A percentile compares a stretch with the other conserved stretches of the same genome.
phyloP scores from a whole-genome alignment of 2,113 vertebrate genomes.

The Calonectris borealis region DNA sequence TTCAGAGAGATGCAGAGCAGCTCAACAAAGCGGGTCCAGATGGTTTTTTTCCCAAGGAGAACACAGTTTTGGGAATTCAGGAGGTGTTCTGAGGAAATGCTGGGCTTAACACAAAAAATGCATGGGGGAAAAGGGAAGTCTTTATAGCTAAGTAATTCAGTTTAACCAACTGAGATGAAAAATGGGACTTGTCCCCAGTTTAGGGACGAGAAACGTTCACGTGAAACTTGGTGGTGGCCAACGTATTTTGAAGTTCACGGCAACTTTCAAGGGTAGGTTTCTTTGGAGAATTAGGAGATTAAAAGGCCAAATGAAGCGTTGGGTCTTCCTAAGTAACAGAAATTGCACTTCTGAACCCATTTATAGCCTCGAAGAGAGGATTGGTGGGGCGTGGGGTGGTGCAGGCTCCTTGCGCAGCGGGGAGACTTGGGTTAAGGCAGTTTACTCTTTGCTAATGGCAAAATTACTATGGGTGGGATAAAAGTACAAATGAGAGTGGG shows the following conservation, averaged over 20 bases:
- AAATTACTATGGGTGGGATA: fast-evolving
- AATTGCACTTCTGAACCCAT: background rate
- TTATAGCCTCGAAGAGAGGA: fast-evolving
- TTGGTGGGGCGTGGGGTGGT: background rate
- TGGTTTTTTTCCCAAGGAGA: background rate
- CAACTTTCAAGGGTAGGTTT: background rate
- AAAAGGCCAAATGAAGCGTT: background rate
- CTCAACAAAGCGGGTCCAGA: background rate
- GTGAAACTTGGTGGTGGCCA: background rate
- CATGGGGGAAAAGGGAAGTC: fast-evolving
- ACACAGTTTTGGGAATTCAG: background rate
- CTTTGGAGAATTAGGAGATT: background rate
- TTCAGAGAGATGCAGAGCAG: background rate
- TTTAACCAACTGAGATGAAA: background rate
- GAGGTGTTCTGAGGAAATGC: background rate
- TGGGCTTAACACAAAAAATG: background rate
- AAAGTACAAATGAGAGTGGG: background rate
- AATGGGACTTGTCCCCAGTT: fast-evolving
- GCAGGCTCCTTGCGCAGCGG: background rate
- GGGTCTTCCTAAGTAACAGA: background rate
- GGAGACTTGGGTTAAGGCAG: background rate
- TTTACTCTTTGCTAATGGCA: background rate
- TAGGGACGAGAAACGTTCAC: background rate
- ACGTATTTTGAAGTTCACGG: fast-evolving
- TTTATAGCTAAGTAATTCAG: fast-evolving